These are phyloP conservation scores for Ericerus pela DNA, from an alignment of 1,140 invertebrate species.

Conservation along the genomic window DNA sequence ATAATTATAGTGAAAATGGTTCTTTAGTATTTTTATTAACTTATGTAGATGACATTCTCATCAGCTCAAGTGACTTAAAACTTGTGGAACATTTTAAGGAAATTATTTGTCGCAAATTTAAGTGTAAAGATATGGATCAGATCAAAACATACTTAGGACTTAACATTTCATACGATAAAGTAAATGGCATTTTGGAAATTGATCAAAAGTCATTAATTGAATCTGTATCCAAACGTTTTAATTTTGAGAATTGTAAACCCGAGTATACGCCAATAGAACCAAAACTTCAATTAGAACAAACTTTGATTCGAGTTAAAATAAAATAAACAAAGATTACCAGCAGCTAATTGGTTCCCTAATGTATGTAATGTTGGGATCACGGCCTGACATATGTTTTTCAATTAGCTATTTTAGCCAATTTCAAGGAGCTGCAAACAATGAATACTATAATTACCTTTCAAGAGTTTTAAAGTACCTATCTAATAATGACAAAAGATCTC, in stretches of 20 bases:
- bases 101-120: neutral
- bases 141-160: neutral
- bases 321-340: neutral
- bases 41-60: constrained; percentile 9
- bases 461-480: constrained; percentile 3
- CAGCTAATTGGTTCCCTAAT: constrained; percentile 22
- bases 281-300: neutral
- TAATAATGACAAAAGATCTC: constrained; percentile 3
- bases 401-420: too few species aligned
- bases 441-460: too few species aligned
- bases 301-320: neutral
- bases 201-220: constrained; percentile 1
- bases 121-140: neutral
- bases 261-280: neutral
- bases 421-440: too few species aligned
- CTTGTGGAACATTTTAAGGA: neutral
- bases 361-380: too few species aligned
- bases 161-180: neutral
- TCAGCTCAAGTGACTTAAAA: neutral
- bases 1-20: neutral
- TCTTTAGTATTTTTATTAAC: neutral
- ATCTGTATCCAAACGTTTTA: neutral
- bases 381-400: too few species aligned
- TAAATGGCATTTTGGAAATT: neutral
- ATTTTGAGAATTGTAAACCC: constrained; percentile 2